These are phyloP conservation scores for Yponomeuta sedellus DNA, from an alignment of 2,888 invertebrate species.

Conservation along the genomic window DNA sequence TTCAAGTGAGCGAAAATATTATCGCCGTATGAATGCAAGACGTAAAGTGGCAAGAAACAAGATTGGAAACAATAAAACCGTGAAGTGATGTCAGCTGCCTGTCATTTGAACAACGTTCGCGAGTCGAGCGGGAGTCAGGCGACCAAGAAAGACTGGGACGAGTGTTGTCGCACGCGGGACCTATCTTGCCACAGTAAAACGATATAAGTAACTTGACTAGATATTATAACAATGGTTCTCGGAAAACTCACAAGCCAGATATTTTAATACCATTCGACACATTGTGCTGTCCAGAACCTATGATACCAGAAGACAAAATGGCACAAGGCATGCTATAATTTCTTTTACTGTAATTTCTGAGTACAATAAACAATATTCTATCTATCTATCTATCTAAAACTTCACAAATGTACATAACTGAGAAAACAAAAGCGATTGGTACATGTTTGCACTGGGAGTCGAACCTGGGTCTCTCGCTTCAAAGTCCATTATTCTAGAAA, in stretches of 20 bases:
- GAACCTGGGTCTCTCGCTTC: too few relatives aligned
- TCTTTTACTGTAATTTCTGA: too few relatives aligned
- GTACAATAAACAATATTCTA: too few relatives aligned
- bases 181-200: not conserved
- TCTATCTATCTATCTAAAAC: too few relatives aligned
- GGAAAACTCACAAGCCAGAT: not conserved
- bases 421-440: too few relatives aligned
- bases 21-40: constrained; percentile 20
- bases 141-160: not conserved
- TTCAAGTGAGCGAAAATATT: constrained; percentile 17
- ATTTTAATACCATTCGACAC: not conserved
- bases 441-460: too few relatives aligned
- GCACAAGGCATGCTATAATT: too few relatives aligned
- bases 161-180: not conserved
- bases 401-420: too few relatives aligned
- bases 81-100: constrained; percentile 32
- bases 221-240: not conserved
- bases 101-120: constrained; percentile 25
- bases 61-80: constrained; percentile 37
- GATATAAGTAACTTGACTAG: not conserved
- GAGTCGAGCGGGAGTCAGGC: not conserved
- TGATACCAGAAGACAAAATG: too few relatives aligned
- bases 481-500: too few relatives aligned
- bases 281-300: too few relatives aligned
- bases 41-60: constrained; percentile 22